phyloP scores from a whole-genome alignment of 2,797 vertebrate species.

The Pipistrellus pipistrellus region DNA sequence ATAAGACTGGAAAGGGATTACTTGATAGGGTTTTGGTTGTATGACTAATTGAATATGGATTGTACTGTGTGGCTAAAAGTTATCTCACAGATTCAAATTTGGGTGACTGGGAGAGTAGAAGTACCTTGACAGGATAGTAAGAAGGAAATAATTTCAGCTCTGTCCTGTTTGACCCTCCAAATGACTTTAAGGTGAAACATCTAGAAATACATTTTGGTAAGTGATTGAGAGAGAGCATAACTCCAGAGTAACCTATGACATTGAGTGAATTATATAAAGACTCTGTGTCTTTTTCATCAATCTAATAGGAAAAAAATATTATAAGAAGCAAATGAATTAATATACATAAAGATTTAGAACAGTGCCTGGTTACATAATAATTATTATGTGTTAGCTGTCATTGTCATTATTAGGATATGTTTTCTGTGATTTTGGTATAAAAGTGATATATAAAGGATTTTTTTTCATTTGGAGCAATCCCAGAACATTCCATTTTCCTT shows the following conservation, averaged over 20 bases:
- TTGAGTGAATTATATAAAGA: conserved; percentile 25
- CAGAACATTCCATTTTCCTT: neutral
- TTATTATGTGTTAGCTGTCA: conserved; percentile 22
- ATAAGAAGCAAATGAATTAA: conserved; percentile 8
- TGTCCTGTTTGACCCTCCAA: conserved; percentile 33
- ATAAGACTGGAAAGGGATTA: conserved; percentile 45
- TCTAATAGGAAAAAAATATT: conserved; percentile 19
- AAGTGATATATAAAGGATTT: conserved; percentile 11
- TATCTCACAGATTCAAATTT: neutral
- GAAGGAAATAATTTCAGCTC: conserved; percentile 56
- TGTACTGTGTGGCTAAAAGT: neutral
- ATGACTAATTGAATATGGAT: conserved; percentile 32
- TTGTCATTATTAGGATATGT: conserved; percentile 18
- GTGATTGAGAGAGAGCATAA: conserved; percentile 27
- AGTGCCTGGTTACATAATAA: neutral
- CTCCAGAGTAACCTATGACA: neutral
- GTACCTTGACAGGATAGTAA: conserved; percentile 14
- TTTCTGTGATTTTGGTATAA: conserved; percentile 61
- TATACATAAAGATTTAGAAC: conserved; percentile 35
- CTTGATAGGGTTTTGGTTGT: conserved; percentile 18
- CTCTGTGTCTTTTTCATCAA: neutral
- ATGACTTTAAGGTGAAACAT: neutral
- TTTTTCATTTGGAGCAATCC: conserved; percentile 2
- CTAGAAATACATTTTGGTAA: conserved; percentile 29
- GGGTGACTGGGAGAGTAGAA: neutral